Conservation (phyloP, 1,140 invertebrate species). For the Trachymyrmex septentrionalis region DNA sequence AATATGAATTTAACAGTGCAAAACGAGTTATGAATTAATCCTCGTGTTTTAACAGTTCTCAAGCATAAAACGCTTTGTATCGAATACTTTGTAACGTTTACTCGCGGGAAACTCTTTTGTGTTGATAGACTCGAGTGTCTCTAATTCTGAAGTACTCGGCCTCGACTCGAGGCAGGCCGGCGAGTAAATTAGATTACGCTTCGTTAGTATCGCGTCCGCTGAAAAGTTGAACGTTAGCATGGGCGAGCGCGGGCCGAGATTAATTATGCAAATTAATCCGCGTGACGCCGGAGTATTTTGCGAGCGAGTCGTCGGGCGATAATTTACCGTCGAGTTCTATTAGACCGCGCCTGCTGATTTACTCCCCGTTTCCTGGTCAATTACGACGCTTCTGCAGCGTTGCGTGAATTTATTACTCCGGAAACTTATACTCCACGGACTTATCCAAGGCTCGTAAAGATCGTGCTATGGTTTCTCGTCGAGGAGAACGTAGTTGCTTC, state of each 20-base stretch:
- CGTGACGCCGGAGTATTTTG: slow-evolving; percentile 53
- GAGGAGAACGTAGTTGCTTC: neutral
- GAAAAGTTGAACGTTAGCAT: slow-evolving; percentile 57
- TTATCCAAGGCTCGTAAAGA: slow-evolving; percentile 23
- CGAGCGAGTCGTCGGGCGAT: slow-evolving; percentile 39
- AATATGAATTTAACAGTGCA: no score
- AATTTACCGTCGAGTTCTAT: slow-evolving; percentile 40
- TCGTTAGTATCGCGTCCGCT: slow-evolving; percentile 49
- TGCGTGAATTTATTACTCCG: slow-evolving; percentile 23
- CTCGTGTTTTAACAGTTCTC: neutral
- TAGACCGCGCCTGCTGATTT: slow-evolving; percentile 45
- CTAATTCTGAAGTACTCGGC: slow-evolving; percentile 43
- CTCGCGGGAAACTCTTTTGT: neutral
- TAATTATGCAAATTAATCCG: slow-evolving; percentile 61
- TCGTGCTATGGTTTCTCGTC: neutral
- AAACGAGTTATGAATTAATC: no score
- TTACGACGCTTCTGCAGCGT: slow-evolving; percentile 42
- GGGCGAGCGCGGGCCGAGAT: slow-evolving; percentile 29
- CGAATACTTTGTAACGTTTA: neutral
- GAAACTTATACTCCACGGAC: neutral
- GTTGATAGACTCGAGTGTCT: slow-evolving; percentile 15
- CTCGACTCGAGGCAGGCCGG: neutral
- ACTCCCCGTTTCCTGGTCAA: slow-evolving; percentile 47
- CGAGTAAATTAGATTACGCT: slow-evolving; percentile 55
- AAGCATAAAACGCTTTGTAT: neutral